Conservation (phyloP, 2,888 invertebrate species). For the Arctia plantaginis region DNA sequence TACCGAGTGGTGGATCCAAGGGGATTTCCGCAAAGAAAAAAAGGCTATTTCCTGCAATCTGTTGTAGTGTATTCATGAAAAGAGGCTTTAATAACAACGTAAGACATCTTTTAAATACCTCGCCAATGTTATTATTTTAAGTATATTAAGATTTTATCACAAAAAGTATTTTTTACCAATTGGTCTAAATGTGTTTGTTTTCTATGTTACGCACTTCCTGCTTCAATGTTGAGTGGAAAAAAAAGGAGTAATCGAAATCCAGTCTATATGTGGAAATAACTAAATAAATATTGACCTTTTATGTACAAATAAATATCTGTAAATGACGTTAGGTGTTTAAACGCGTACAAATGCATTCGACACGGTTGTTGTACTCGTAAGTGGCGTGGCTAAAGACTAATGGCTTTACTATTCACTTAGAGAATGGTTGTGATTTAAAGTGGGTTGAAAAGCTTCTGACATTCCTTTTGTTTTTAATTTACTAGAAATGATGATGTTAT, state of each 20-base stretch:
- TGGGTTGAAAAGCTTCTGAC: background rate
- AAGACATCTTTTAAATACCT: too few species aligned
- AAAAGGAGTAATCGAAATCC: too few species aligned
- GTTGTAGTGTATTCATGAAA: too few species aligned
- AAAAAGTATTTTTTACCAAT: background rate
- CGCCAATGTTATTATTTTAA: too few species aligned
- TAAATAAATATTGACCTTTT: conserved; percentile 9
- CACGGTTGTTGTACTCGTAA: conserved; percentile 12
- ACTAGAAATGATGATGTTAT: background rate
- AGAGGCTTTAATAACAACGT: too few species aligned
- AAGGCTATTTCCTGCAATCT: too few species aligned
- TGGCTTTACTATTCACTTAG: background rate
- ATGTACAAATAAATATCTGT: conserved; percentile 14
- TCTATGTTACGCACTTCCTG: background rate
- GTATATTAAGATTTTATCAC: too few species aligned
- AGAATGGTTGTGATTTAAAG: background rate
- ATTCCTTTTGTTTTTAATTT: background rate
- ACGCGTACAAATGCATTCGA: conserved; percentile 10
- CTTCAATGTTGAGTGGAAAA: background rate
- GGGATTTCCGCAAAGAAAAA: too few species aligned
- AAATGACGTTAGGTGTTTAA: background rate
- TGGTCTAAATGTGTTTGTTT: background rate
- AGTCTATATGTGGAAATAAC: background rate
- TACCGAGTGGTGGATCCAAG: too few species aligned
- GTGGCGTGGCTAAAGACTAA: conserved; percentile 28